Conservation (phyloP, 92 coral and sea anemone species). For the Porites divaricata region DNA sequence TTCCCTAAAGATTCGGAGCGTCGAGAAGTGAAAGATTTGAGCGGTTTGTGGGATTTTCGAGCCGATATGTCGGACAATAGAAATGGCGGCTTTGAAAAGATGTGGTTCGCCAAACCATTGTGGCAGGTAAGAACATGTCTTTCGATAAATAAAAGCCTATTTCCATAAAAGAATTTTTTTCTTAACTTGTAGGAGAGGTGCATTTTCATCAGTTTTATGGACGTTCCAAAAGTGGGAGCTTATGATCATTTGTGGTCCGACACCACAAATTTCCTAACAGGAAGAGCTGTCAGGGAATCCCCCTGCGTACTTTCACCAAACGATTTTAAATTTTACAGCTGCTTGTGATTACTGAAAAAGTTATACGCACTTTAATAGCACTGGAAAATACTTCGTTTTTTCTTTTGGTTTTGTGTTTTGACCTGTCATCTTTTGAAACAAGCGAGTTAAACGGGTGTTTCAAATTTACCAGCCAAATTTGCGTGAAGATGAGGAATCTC, state of each 20-base stretch:
- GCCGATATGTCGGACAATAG: conserved; percentile 80
- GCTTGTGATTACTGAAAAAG: too few species aligned
- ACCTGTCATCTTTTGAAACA: too few species aligned
- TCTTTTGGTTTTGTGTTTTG: too few species aligned
- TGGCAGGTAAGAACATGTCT: conserved; percentile 52
- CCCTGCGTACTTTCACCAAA: neutral
- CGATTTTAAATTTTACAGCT: too few species aligned
- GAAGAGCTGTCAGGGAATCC: neutral
- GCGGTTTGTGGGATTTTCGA: conserved; percentile 95
- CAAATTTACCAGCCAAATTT: neutral
- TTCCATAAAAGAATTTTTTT: too few species aligned
- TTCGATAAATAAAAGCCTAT: neutral
- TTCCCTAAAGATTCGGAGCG: conserved; percentile 88
- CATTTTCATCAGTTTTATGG: neutral
- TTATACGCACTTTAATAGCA: too few species aligned
- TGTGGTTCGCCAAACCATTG: conserved; percentile 79
- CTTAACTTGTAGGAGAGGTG: neutral
- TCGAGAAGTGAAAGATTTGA: conserved; percentile 90
- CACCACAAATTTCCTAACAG: neutral
- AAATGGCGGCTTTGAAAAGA: conserved; percentile 80
- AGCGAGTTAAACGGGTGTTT: neutral
- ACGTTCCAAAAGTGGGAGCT: neutral
- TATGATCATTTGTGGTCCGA: neutral
- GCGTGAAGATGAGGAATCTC: neutral
- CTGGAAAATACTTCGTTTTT: too few species aligned